Evolutionary conservation across 2,888 invertebrate species (phyloP), one percentile per base, ranked within the genome.

Genomic region (Tinea semifulvella): DNA sequence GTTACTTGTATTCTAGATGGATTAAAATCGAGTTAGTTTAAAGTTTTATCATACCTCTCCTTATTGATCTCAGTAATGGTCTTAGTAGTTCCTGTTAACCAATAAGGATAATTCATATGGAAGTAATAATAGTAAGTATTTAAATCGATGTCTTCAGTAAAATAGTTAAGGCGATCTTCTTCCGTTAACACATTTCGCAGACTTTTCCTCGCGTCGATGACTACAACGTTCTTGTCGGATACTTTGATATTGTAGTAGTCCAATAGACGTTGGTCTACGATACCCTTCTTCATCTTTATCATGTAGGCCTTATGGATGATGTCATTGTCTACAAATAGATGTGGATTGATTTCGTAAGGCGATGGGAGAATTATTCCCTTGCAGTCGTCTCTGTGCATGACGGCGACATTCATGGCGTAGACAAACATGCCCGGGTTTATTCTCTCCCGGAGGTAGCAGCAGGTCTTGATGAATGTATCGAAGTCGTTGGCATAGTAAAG

Each of bases 331-430:
- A 90, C 86, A 81, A 90, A 91, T 70, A 86, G 85, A 65, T 89
- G 85, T 2, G 92, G 92, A 69, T 87, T 85, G 63, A 91, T 85
- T 69, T 92, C 92, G 61, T 91, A 91, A 31, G 86, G 84, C 18
- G 90, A 84, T 17, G 92, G 91, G 16, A 91, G 64, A 38, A 84
- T 76, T 51, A 91, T 72, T 40, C 88, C 88, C 47, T 81, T 74
- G 64, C 86, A 85, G 59, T 91, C 90, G 4, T 65, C 61, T 42
- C 89, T 84, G 63, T 90, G 89, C 62, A 88, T 82, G 42, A 89
- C 77, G 48, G 90, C 88, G 48, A 85, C 80, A 42, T 85, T 85
- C 51, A 89, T 68, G 8, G 89, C 87, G 56, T 89, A 88, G 48
- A 88, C 82, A 66, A 90, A 92, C 80, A 90, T 85, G 56, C 86